Evolutionary conservation across 2,797 vertebrate species (phyloP), one percentile per base, ranked within the genome.

Genomic region (Anabacerthia variegaticeps): DNA sequence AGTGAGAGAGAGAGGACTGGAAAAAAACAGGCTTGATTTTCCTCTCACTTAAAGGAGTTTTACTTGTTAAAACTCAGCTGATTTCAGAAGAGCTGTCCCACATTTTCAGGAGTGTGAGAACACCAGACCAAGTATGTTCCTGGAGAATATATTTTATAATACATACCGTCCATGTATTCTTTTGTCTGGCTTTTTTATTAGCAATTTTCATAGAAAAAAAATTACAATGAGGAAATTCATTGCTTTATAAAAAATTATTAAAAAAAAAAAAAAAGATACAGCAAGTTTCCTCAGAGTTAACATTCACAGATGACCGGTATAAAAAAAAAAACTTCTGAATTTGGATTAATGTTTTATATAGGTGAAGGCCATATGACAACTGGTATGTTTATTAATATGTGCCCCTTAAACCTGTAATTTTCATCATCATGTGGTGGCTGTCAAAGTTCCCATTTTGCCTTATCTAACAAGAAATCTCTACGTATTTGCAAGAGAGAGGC

Each of bases 1-100:
- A 87, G 19, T 52, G 43, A 32, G 37, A 54, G 24, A 82, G n/a
- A 55, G 48, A 21, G 48, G 28, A 59, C 43, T 84, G 74, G 19
- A 23, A 81, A 85, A 87, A 85, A 89, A 20, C 7, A 91, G 63
- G 18, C 56, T 43, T 87, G 68, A 83, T 96, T 92, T 92, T 95
- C 56, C 44, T 91, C 63, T 83, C 65, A 56, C 52, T 92, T 82
- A 72, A 74, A 91, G 51, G 46, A 74, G 41, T 87, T 96, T 86
- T 88, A 54, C 46, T 58, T 72, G 36, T 62, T 89, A 92, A 75
- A 87, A 75, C 8, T 71, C 20, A 30, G 7, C 9, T 92, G 68
- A 95, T 96, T 94, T 85, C 65, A 85, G 49, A 90, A 85, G 22
- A 72, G 3, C 27, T 85, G 68, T 23, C 17, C 41, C 37, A 51